Percentiles rank a stretch among this genome's conserved stretches.
Evolutionary conservation across 1,140 invertebrate genomes (phyloP).

Genomic region (Drosophila fuyamai): DNA sequence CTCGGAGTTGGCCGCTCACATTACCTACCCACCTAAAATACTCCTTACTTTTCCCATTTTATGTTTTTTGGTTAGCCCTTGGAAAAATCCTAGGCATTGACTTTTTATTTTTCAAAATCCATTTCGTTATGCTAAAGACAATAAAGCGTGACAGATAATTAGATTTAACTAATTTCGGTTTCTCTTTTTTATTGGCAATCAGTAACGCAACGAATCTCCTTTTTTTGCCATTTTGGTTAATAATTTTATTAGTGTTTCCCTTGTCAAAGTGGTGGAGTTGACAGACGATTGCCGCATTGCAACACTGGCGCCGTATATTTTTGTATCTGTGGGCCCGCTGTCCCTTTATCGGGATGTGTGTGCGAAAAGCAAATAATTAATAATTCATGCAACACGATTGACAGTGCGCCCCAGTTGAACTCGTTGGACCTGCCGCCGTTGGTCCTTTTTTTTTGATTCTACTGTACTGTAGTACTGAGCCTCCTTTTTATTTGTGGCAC

Average conservation of each 20-base stretch:
- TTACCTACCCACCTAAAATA: conserved; percentile 34
- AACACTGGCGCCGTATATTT: conserved; percentile 52
- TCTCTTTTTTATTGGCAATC: conserved; percentile 72
- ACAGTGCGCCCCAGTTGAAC: conserved; percentile 73
- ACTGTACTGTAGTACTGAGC: conserved; percentile 13
- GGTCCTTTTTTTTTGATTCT: conserved; percentile 5
- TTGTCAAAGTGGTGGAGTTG: conserved; percentile 55
- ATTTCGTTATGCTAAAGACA: conserved; percentile 59
- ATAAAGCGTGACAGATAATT: conserved; percentile 83
- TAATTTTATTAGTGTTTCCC: conserved; percentile 64
- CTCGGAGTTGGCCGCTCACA: conserved; percentile 56
- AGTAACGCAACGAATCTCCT: conserved; percentile 37
- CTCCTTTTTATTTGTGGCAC: conserved; percentile 49
- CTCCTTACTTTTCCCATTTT: conserved; percentile 5
- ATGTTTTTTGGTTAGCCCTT: neutral
- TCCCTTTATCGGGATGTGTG: conserved; percentile 39
- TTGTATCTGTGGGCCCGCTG: conserved; percentile 11
- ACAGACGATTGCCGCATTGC: conserved; percentile 66
- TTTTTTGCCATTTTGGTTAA: conserved; percentile 38
- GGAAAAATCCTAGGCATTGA: conserved; percentile 9
- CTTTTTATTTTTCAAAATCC: conserved; percentile 33
- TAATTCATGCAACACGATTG: conserved; percentile 79
- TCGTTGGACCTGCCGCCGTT: conserved; percentile 42
- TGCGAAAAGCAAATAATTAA: conserved; percentile 79
- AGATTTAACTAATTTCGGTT: conserved; percentile 82